Evolutionary conservation across 2,888 invertebrate species (phyloP), one percentile per base, ranked within the genome.

Genomic region (Dromius quadrimaculatus): DNA sequence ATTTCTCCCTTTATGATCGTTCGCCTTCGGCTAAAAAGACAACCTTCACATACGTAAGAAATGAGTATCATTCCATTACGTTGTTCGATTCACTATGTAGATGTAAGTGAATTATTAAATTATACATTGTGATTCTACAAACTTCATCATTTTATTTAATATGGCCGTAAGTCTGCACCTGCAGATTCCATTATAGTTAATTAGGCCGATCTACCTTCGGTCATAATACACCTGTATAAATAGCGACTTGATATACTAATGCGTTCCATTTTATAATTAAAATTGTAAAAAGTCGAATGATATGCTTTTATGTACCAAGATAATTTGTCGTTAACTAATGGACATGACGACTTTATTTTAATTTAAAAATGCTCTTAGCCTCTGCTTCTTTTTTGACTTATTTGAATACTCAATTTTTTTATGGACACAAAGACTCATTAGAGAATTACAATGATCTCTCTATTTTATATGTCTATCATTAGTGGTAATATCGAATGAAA

Each of bases 191-290:
- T 54, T 54, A 54, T 32, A 54, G 28, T 28, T 54, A 54, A 54
- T 54, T 28, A 54, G 32, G 13, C 50, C 13, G 32, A 54, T 54
- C 11, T 54, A 54, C 32, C 50, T 54, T 23, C 13, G 50, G 28
- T 11, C 50, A 54, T 54, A 54, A 54, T 54, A 54, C 50, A 54
- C 50, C 50, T 54, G 50, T 54, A 28, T 54, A 54, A 28, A 54
- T 54, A 54, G 8, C 50, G 28, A 23, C 28, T 19, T 54, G 28
- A 54, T 15, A 54, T 54, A 54, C 28, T 54, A 54, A 28, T 17
- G 28, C 13, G 28, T 9, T 54, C 13, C 28, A 41, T 41, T 41
- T 41, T 41, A 15, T 54, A 54, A 54, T 54, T 47, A 47, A 47
- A 47, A 47, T 22, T 47, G 2, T 54, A 54, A 54, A 54, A 54